These are phyloP conservation scores for Oikopleura vanhoeffeni DNA, from an alignment of 23 tunicate genomes.

Conservation along the genomic window DNA sequence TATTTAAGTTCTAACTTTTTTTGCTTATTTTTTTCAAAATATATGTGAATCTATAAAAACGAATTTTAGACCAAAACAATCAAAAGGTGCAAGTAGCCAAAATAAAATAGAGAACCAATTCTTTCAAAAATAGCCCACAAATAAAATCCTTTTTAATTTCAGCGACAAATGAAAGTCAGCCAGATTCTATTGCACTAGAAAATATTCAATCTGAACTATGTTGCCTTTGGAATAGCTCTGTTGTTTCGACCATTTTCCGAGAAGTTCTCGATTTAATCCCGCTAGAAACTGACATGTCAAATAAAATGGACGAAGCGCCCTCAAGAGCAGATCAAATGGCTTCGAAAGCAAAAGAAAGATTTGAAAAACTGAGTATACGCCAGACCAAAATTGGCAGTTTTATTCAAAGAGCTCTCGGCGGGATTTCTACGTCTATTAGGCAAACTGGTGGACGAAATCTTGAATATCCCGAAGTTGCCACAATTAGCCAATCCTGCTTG, in stretches of 20 bases:
- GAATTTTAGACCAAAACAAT: too few species aligned
- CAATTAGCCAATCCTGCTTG: constrained; percentile 35
- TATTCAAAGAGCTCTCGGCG: neutral
- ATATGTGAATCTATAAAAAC: too few species aligned
- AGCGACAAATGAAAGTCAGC: neutral
- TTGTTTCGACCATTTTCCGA: neutral
- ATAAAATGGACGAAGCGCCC: neutral
- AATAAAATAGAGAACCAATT: too few species aligned
- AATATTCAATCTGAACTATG: neutral
- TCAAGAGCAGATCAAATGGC: neutral
- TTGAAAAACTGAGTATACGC: neutral
- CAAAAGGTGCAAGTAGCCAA: too few species aligned
- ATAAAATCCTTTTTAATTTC: too few species aligned
- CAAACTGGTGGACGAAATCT: constrained; percentile 62
- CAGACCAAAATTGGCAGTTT: neutral
- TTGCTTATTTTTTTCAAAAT: too few species aligned
- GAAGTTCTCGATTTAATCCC: neutral
- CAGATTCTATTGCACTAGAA: neutral
- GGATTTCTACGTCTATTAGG: neutral
- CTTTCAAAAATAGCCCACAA: too few species aligned
- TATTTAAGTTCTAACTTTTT: too few species aligned
- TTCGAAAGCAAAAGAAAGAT: neutral
- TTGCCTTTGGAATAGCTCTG: neutral
- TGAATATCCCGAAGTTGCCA: constrained; percentile 63
- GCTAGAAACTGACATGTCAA: neutral